phyloP scores from a whole-genome alignment of 2,888 invertebrate species.

The Xanthia icteritia region DNA sequence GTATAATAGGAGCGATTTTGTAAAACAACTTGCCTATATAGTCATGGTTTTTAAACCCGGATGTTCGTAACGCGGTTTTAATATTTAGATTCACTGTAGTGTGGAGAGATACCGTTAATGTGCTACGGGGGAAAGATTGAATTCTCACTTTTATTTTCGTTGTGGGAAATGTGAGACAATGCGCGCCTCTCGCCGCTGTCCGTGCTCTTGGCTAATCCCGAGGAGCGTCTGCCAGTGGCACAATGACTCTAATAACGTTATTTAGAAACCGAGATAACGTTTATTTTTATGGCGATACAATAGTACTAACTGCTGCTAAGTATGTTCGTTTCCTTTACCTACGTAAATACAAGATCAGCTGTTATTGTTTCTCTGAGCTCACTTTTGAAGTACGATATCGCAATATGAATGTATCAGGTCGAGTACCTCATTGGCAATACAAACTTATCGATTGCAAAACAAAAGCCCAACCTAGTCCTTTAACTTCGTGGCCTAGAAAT shows the following conservation, averaged over 20 bases:
- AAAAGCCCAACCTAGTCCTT: conserved; percentile 46
- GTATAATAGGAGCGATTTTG: conserved; percentile 74
- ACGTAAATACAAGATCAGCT: conserved; percentile 17
- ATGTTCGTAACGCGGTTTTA: conserved; percentile 80
- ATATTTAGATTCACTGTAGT: conserved; percentile 83
- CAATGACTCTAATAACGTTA: conserved; percentile 64
- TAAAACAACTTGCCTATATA: conserved; percentile 70
- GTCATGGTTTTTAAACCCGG: conserved; percentile 84
- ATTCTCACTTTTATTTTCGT: conserved; percentile 88
- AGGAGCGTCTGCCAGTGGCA: conserved; percentile 53
- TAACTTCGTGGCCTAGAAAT: conserved; percentile 44
- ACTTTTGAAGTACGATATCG: conserved; percentile 28
- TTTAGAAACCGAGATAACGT: conserved; percentile 54
- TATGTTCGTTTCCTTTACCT: conserved; percentile 31
- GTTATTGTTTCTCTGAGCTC: conserved; percentile 15
- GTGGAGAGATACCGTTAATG: conserved; percentile 83
- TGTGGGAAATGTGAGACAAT: conserved; percentile 71
- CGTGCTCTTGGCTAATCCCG: conserved; percentile 68
- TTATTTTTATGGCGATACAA: conserved; percentile 46
- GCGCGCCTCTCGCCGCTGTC: conserved; percentile 46
- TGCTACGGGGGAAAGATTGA: conserved; percentile 77
- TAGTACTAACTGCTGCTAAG: conserved; percentile 54
- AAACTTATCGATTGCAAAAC: conserved; percentile 56
- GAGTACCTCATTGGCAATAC: conserved; percentile 35
- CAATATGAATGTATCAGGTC: conserved; percentile 38